These are phyloP conservation scores for Pipra filicauda DNA, from an alignment of 2,113 vertebrate species.

Conservation along the genomic window DNA sequence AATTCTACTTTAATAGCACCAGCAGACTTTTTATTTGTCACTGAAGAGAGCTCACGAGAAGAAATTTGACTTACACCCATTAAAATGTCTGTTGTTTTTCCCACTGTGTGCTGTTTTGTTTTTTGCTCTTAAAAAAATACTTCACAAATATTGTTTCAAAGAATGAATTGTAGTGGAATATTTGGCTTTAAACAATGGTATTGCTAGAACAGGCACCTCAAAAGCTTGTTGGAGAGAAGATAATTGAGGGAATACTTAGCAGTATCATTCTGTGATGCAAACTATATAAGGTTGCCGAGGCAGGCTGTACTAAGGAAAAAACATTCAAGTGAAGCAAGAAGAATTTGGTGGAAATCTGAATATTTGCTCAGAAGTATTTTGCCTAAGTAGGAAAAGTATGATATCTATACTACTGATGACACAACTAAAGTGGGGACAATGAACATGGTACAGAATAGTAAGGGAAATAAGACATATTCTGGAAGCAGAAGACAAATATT, in stretches of 20 bases:
- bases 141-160: not conserved
- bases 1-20: not conserved
- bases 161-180: not conserved
- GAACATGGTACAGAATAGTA: not conserved
- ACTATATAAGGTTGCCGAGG: not conserved
- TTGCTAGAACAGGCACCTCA: not conserved
- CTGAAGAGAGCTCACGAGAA: not conserved
- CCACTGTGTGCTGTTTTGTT: not conserved
- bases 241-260: not conserved
- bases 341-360: not conserved
- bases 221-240: not conserved
- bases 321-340: not conserved
- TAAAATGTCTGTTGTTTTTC: not conserved
- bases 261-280: not conserved
- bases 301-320: not conserved
- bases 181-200: not conserved
- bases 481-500: not conserved
- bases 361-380: not conserved
- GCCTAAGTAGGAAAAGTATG: not conserved
- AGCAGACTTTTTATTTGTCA: not conserved
- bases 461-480: not conserved
- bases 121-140: not conserved
- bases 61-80: not conserved
- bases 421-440: not conserved
- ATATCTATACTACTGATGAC: not conserved